A percentile compares a stretch with the other conserved stretches of the same genome.
Evolutionary conservation across 2,888 invertebrate genomes (phyloP).

Genomic region (Agrilus cyanescens): DNA sequence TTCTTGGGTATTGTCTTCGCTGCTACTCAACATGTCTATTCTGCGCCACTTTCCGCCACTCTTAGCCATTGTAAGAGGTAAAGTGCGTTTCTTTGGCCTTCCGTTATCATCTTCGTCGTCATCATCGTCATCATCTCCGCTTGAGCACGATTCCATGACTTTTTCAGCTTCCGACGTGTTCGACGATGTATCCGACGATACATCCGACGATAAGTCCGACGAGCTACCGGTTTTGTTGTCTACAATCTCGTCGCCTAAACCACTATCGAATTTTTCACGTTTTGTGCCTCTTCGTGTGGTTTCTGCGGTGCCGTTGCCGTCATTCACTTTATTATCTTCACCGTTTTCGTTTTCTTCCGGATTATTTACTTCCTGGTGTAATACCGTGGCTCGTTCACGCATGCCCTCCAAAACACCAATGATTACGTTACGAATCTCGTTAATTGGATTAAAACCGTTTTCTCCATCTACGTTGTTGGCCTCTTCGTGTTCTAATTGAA

Average conservation of each 20-base stretch:
- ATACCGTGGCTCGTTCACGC: slow-evolving; percentile 3
- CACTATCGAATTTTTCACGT: slow-evolving; percentile 51
- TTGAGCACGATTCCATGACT: slow-evolving; percentile 16
- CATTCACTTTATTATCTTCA: neutral
- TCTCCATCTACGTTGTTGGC: too few relatives aligned
- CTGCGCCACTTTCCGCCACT: slow-evolving; percentile 17
- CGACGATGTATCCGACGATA: slow-evolving; percentile 6
- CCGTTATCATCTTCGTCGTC: slow-evolving; percentile 19
- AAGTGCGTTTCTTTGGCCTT: slow-evolving; percentile 12
- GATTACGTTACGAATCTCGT: slow-evolving; percentile 13
- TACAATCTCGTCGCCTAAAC: slow-evolving; percentile 41
- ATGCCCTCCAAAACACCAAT: slow-evolving; percentile 11
- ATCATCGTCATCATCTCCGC: slow-evolving; percentile 17
- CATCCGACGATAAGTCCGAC: slow-evolving; percentile 5
- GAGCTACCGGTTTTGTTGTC: slow-evolving; percentile 11
- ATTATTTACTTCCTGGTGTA: slow-evolving; percentile 5
- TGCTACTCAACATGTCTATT: slow-evolving; percentile 11
- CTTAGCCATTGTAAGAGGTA: slow-evolving; percentile 8
- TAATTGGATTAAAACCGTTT: slow-evolving; percentile 12
- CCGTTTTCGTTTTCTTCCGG: slow-evolving; percentile 5
- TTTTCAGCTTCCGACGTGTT: slow-evolving; percentile 14
- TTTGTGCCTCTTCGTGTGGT: slow-evolving; percentile 18
- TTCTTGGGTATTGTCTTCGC: slow-evolving; percentile 7
- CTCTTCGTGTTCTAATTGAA: too few relatives aligned
- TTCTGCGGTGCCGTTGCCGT: slow-evolving; percentile 16